Evolutionary conservation across 2,797 vertebrate genomes (phyloP), one percentile per base, ranked within the genome.

Genomic region (Brachyalestes nurse): DNA sequence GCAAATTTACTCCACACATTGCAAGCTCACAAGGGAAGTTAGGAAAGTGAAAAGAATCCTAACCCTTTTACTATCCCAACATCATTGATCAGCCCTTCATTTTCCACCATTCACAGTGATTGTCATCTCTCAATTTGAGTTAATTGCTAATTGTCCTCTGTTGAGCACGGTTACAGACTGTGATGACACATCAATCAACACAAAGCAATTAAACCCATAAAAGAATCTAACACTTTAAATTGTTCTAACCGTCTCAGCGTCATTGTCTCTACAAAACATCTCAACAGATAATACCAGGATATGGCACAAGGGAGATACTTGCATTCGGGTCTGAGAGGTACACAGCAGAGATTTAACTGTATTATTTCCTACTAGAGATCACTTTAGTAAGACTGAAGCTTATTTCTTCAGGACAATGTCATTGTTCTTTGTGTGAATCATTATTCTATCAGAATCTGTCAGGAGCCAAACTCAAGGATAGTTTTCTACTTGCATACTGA

Each of bases 121-220:
- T 23, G 21, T 49, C 51, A 28, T 55, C 47, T 55, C 25, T 38
- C 8, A 1, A 57, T 38, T 38, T 38, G 25, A 12, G 51, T 40
- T 72, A 72, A 72, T 72, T 72, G 49, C 69, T 72, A 72, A 53
- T 72, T 72, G 70, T 55, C 25, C 51, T 53, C 47, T 13, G 17
- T 40, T 57, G 16, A 72, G 28, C 12, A 17, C 8, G 28, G n/a
- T 72, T 72, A 13, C 70, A 72, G 70, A 38, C 23, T 55, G 49
- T 28, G 23, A 34, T 53, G 70, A 53, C 47, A 55, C 49, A 72
- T 72, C 16, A 34, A 34, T 72, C 51, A 72, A 57, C 70, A 72
- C 70, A 57, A 72, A 40, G 70, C 70, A 72, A 72, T 72, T 72
- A 72, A 72, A 57, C 28, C 16, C 7, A 57, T 38, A 57, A 72